Evolutionary conservation across 2,797 vertebrate genomes (phyloP), one percentile per base, ranked within the genome.

Genomic region (Eulemur coronatus): DNA sequence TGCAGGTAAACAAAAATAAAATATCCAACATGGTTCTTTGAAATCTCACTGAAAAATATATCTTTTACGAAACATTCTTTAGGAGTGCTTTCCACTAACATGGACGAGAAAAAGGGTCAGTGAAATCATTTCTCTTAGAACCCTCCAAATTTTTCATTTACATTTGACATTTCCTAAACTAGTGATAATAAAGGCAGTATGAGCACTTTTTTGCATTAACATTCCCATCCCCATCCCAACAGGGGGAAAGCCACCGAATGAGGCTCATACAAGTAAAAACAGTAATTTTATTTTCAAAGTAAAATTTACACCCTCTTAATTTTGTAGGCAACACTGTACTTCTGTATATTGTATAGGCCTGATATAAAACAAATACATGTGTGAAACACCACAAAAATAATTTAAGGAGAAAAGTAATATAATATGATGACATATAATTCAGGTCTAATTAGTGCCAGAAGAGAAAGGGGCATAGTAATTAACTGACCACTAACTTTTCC

Each of bases 241-340:
- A 81, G 4, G 41, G 11, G 4, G 3, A 57, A 90, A 91, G 33
- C 33, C 35, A 92, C 61, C 35, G 61, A 86, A 79, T 46, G 41
- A 93, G 9, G n/a, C 67, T 35, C 3, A 57, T 9, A 43, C 7
- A 33, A 96, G 80, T 69, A 85, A 84, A 85, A 93, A 67, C 4
- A 91, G 43, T 30, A 33, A 65, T 82, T 73, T 94, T 84, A 78
- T 7, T 63, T 86, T 81, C 81, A 73, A 92, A 94, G 55, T 52
- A 82, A 87, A 94, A 82, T 80, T 76, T 33, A 86, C 11, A 96
- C 7, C 4, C 33, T 87, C 72, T 88, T 94, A 85, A 88, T 50
- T 33, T 43, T 46, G 3, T 75, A 88, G 22, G 33, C 35, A 85
- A 93, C 38, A 48, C 7, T 94, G 17, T 65, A 85, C 17, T 93